Percentiles rank a stretch among this genome's conserved stretches.
phyloP scores from a whole-genome alignment of 2,888 invertebrate species.

The Volucella inflata region DNA sequence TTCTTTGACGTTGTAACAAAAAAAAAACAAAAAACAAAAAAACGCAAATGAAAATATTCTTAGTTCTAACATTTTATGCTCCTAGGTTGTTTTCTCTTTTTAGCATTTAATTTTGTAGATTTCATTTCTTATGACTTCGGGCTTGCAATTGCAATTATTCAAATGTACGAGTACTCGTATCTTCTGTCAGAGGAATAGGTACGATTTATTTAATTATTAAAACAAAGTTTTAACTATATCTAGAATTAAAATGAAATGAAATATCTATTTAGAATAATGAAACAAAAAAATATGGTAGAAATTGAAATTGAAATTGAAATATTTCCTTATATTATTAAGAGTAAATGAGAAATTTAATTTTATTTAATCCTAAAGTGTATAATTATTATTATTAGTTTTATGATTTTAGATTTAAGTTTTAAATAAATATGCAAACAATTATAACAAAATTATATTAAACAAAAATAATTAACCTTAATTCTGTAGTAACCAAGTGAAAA shows the following conservation, averaged over 20 bases:
- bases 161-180: no score
- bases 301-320: background rate
- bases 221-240: background rate
- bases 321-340: background rate
- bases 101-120: slow-evolving; percentile 21
- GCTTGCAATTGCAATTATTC: slow-evolving; percentile 45
- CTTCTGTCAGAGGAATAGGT: slow-evolving; percentile 9
- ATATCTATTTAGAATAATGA: slow-evolving; percentile 29
- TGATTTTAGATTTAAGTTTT: slow-evolving; percentile 1
- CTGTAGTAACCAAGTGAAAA: slow-evolving; percentile 49
- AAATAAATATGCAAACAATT: background rate
- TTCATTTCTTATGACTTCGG: slow-evolving; percentile 30
- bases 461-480: slow-evolving; percentile 38
- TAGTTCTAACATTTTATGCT: slow-evolving; percentile 25
- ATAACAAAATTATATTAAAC: no score
- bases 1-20: slow-evolving; percentile 11
- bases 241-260: slow-evolving; percentile 58
- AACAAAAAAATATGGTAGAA: background rate
- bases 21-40: slow-evolving; percentile 4
- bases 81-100: slow-evolving; percentile 67
- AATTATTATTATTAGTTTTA: slow-evolving; percentile 30
- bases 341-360: slow-evolving; percentile 24
- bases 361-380: slow-evolving; percentile 39
- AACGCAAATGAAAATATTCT: background rate
- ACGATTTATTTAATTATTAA: background rate